Conservation (phyloP, 2,888 invertebrate species). For the Drosophila bunnanda region DNA sequence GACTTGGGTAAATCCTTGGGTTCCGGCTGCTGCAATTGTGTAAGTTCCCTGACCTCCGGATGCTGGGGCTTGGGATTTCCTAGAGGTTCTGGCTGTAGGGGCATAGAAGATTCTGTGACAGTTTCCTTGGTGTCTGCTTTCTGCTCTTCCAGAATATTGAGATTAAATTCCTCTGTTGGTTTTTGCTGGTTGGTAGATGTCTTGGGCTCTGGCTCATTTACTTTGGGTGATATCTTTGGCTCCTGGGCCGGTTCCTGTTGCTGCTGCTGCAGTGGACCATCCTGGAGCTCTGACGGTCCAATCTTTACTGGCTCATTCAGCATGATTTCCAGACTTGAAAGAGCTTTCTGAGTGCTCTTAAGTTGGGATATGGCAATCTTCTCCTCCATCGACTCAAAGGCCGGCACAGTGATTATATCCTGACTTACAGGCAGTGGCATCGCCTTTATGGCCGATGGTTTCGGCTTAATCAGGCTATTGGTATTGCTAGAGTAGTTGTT, state of each 20-base stretch:
- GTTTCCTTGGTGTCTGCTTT: not conserved
- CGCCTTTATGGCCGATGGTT: constrained; percentile 7
- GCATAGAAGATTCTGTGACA: not conserved
- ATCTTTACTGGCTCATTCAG: not conserved
- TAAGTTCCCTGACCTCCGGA: not conserved
- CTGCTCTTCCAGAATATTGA: too few relatives aligned
- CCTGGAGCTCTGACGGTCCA: not conserved
- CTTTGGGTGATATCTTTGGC: not conserved
- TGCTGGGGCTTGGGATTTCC: not conserved
- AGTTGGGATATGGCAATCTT: not conserved
- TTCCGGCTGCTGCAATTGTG: not conserved
- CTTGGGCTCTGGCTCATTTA: not conserved
- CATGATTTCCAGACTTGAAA: not conserved
- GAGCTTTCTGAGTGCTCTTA: not conserved
- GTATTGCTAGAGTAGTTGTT: not conserved
- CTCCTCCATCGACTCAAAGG: constrained; percentile 1
- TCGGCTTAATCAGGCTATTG: constrained; percentile 17
- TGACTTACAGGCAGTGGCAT: constrained; percentile 7
- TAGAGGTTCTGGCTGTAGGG: not conserved
- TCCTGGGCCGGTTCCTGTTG: not conserved
- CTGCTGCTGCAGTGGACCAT: not conserved
- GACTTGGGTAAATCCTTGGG: constrained; percentile 1
- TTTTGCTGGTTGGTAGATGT: not conserved
- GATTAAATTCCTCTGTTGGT: not conserved
- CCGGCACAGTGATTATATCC: constrained; percentile 6